Percentiles rank a stretch among this genome's conserved stretches.
phyloP scores from a whole-genome alignment of 2,113 vertebrate species.

The Eclectus roratus region DNA sequence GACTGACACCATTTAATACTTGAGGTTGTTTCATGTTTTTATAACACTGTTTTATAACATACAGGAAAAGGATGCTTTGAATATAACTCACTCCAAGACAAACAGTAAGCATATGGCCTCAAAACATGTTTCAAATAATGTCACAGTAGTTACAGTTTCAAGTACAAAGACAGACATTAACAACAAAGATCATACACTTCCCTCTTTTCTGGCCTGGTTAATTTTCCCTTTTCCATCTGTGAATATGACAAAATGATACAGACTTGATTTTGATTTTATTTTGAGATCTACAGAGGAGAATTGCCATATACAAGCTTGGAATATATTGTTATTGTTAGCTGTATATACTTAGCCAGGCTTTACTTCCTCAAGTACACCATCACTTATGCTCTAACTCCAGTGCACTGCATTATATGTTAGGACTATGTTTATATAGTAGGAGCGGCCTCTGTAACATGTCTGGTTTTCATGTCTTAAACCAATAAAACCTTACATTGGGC shows the following conservation, averaged over 20 bases:
- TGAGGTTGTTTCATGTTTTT: not conserved
- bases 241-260: not conserved
- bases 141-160: not conserved
- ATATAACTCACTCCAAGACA: constrained; percentile 3
- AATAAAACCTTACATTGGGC: constrained; percentile 49
- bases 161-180: not conserved
- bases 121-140: constrained; percentile 23
- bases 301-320: not conserved
- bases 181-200: not conserved
- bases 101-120: not conserved
- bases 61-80: constrained; percentile 14
- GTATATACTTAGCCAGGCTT: constrained; percentile 2
- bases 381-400: not conserved
- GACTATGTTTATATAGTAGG: constrained; percentile 31
- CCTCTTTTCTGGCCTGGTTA: not conserved
- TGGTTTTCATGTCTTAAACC: constrained; percentile 55
- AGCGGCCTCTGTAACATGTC: not conserved
- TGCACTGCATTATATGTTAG: not conserved
- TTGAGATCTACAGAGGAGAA: not conserved
- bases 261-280: not conserved
- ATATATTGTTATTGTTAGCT: not conserved
- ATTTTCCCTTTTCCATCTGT: constrained; percentile 9
- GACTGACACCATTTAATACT: not conserved
- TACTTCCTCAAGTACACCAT: not conserved
- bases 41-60: not conserved